Percentiles rank a stretch among this genome's conserved stretches.
Conservation (phyloP, 1,140 invertebrate genomes). For the Formica selysi region DNA sequence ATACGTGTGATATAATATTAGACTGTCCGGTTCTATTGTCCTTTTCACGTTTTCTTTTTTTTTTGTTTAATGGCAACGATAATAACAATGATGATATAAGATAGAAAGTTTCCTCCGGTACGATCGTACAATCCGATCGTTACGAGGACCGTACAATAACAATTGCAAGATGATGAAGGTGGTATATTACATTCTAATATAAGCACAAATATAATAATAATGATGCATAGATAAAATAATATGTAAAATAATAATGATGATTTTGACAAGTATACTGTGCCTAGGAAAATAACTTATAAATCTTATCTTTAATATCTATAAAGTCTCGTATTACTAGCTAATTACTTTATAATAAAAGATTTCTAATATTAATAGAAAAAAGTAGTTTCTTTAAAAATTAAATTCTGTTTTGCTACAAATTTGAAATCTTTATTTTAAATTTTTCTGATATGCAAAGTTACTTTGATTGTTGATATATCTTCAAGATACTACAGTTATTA, state of each 20-base stretch:
- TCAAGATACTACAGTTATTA: conserved; percentile 6
- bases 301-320: conserved; percentile 9
- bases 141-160: conserved; percentile 8
- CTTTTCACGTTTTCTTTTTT: conserved; percentile 57
- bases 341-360: conserved; percentile 18
- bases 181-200: conserved; percentile 1
- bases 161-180: conserved; percentile 35
- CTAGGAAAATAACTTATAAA: conserved; percentile 2
- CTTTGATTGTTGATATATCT: not conserved
- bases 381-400: not conserved
- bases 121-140: conserved; percentile 34
- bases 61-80: conserved; percentile 40
- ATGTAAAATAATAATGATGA: not conserved
- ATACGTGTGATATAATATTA: conserved; percentile 50
- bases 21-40: conserved; percentile 61
- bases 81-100: conserved; percentile 41
- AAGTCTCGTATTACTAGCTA: not conserved
- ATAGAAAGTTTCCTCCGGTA: conserved; percentile 2
- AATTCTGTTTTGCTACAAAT: not conserved
- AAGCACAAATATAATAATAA: not conserved
- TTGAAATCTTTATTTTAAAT: conserved; percentile 7
- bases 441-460: not conserved
- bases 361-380: not conserved
- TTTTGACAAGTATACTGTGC: not conserved
- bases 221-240: not conserved